Evolutionary conservation across 2,797 vertebrate genomes (phyloP).

Genomic region (Champsocephalus gunnari): DNA sequence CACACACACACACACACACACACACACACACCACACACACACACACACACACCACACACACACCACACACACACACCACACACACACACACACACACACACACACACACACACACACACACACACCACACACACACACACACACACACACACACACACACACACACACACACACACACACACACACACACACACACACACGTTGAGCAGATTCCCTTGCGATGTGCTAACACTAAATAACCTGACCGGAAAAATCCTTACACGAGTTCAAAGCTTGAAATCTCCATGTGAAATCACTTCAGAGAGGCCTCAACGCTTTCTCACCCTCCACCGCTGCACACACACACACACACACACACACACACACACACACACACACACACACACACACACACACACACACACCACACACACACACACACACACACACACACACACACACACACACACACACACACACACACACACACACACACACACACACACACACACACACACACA

Average conservation of each 20-base stretch:
- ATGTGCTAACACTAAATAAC: background rate
- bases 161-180: too few species aligned
- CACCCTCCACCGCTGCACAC: background rate
- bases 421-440: background rate
- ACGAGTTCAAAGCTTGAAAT: constrained; percentile 24
- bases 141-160: too few species aligned
- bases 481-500: background rate
- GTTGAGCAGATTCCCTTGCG: too few species aligned
- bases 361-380: background rate
- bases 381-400: background rate
- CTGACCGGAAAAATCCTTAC: constrained; percentile 15
- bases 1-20: too few species aligned
- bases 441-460: background rate
- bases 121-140: too few species aligned
- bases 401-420: background rate
- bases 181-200: too few species aligned
- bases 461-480: background rate
- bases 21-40: too few species aligned
- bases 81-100: too few species aligned
- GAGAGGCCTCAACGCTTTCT: constrained; percentile 22
- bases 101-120: too few species aligned
- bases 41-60: too few species aligned
- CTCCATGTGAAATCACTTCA: constrained; percentile 32
- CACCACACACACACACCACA: too few species aligned
- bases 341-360: background rate